Evolutionary conservation across 1,140 invertebrate genomes (phyloP), one percentile per base, ranked within the genome.

Genomic region (Micrasema minimum): DNA sequence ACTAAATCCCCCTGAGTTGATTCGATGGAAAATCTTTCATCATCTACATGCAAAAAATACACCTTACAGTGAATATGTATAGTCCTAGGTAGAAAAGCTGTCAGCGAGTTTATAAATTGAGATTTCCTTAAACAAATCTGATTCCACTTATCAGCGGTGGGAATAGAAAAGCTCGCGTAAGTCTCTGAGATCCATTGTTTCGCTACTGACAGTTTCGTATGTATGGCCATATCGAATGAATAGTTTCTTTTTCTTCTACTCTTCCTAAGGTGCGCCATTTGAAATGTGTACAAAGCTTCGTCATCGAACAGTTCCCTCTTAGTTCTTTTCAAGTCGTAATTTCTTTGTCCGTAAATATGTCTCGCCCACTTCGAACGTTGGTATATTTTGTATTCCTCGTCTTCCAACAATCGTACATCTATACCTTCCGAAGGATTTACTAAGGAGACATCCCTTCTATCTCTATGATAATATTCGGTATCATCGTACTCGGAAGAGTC

Each of bases 121-220:
- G 92, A 94, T 53, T 89, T 85, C 65, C 89, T 86, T 37, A 94
- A 77, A 76, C 93, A 95, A 18, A 93, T 91, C 75, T 91, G 90
- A 82, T 91, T 85, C 89, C 89, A 90, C 73, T 89, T 88, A 76
- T 92, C 91, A 11, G 88, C 88, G 11, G 91, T 92, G 23, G 92
- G 92, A 81, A 94, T 93, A 3, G 92, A 89, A 77, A 92, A 94
- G 11, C 92, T 93, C 4, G 92, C 92, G 65, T 93, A 89, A 0
- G 92, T 94, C 79, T 94, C 92, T 1, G 91, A 90, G 77, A 92
- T 90, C 92, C 92, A 93, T 77, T 92, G 90, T 76, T 90, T 93
- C 6, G 92, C 92, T 66, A 92, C 89, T 2, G 90, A 82, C 69
- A 90, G 83, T 79, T 86, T 80, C 72, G 81, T 79, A 77, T 82